Evolutionary conservation across 1,140 invertebrate genomes (phyloP).

Genomic region (Condylostylus longicornis): DNA sequence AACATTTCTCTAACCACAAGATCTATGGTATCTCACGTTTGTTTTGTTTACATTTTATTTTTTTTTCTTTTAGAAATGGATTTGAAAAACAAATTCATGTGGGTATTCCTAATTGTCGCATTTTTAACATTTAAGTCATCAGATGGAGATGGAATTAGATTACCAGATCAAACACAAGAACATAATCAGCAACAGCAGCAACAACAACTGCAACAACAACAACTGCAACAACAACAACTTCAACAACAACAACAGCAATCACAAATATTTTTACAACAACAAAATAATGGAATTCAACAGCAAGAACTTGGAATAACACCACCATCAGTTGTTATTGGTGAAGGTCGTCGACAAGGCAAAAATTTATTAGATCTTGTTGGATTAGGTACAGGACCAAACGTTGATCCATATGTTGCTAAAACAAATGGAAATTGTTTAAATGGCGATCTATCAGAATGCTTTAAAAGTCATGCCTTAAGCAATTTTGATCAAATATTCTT

Average conservation of each 20-base stretch:
- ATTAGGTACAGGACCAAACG: conserved; percentile 48
- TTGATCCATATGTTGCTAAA: conserved; percentile 57
- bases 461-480: conserved; percentile 56
- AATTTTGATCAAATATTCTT: conserved; percentile 63
- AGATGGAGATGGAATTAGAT: conserved; percentile 37
- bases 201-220: conserved; percentile 29
- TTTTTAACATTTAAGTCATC: conserved; percentile 35
- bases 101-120: conserved; percentile 31
- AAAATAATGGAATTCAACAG: conserved; percentile 7
- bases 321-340: conserved; percentile 10
- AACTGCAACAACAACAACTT: conserved; percentile 9
- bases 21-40: no score
- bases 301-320: no score
- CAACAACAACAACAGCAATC: conserved; percentile 11
- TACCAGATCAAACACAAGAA: conserved; percentile 39
- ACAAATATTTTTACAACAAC: conserved; percentile 7
- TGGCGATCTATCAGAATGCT: conserved; percentile 63
- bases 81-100: conserved; percentile 27
- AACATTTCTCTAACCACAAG: no score
- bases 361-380: conserved; percentile 58
- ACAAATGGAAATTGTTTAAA: conserved; percentile 53
- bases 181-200: conserved; percentile 8
- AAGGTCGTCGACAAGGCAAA: conserved; percentile 37
- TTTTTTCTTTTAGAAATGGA: conserved; percentile 6
- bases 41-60: conserved; percentile 6